phyloP scores from a whole-genome alignment of 1,140 invertebrate species.

The Papilio dardanus region DNA sequence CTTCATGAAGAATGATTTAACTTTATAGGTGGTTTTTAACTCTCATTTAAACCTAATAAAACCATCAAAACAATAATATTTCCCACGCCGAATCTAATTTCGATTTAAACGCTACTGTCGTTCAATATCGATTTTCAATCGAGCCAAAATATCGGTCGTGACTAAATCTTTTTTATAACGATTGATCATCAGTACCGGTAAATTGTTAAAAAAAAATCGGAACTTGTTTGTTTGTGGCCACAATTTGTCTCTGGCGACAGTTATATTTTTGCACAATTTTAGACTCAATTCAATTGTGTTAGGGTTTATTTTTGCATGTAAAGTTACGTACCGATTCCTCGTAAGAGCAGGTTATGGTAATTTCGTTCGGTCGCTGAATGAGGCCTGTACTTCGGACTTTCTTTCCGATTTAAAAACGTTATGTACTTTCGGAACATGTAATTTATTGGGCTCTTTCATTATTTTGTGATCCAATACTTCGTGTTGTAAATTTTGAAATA shows the following conservation, averaged over 20 bases:
- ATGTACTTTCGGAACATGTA: conserved; percentile 9
- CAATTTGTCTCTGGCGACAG: conserved; percentile 16
- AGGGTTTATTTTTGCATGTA: conserved; percentile 2
- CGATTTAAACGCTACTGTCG: background rate
- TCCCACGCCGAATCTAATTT: conserved; percentile 27
- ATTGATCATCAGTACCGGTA: conserved; percentile 13
- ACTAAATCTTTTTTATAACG: conserved; percentile 18
- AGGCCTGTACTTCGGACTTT: conserved; percentile 25
- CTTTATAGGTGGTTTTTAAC: background rate
- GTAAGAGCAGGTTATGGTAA: conserved; percentile 19
- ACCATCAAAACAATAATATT: background rate
- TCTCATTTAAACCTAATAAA: background rate
- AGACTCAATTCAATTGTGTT: background rate
- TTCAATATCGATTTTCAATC: conserved; percentile 33
- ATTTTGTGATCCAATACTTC: background rate
- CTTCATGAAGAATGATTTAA: background rate
- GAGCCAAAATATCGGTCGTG: conserved; percentile 18
- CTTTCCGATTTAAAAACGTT: conserved; percentile 17
- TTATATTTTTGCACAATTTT: background rate
- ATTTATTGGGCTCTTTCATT: conserved; percentile 15
- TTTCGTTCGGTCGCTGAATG: conserved; percentile 28
- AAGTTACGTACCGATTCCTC: background rate
- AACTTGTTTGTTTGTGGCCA: conserved; percentile 30
- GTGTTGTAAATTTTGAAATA: background rate
- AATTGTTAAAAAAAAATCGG: conserved; percentile 19